Evolutionary conservation across 2,797 vertebrate genomes (phyloP).

Genomic region (Leptoclinus maculatus): DNA sequence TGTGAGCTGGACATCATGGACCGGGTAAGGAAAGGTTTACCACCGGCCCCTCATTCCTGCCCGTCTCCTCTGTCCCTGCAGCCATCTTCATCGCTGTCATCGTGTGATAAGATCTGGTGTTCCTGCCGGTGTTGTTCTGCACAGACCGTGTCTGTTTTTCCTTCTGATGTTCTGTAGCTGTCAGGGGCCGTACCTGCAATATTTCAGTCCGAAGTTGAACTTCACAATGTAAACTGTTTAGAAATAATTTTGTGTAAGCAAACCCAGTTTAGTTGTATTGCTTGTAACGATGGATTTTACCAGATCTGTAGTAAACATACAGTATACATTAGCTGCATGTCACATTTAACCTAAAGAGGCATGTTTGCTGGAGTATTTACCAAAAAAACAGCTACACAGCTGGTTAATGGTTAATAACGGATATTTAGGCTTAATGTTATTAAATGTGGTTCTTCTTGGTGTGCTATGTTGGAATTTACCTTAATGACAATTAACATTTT

Average conservation of each 20-base stretch:
- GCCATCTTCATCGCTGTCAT: neutral
- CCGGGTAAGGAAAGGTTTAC: slow-evolving; percentile 84
- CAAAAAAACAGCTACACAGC: neutral
- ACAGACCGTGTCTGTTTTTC: slow-evolving; percentile 4
- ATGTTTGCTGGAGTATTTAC: neutral
- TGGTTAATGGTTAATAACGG: neutral
- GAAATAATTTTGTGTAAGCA: slow-evolving; percentile 1
- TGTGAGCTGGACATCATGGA: slow-evolving; percentile 99
- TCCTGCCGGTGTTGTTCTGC: neutral
- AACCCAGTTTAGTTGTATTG: neutral
- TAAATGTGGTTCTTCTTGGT: neutral
- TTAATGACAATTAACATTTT: neutral
- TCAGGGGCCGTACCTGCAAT: neutral
- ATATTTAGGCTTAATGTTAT: neutral
- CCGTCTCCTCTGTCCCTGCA: neutral
- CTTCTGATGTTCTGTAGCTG: slow-evolving; percentile 32
- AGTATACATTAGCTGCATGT: neutral
- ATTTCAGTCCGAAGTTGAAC: slow-evolving; percentile 21
- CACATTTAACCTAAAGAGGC: neutral
- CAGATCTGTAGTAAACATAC: neutral
- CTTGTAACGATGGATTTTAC: neutral
- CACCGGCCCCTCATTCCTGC: neutral
- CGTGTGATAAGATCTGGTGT: slow-evolving; percentile 22
- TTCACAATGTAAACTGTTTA: slow-evolving; percentile 1
- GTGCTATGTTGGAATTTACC: neutral